These are phyloP conservation scores for Hafferia zeledoni DNA, from an alignment of 2,797 vertebrate genomes.

Conservation along the genomic window DNA sequence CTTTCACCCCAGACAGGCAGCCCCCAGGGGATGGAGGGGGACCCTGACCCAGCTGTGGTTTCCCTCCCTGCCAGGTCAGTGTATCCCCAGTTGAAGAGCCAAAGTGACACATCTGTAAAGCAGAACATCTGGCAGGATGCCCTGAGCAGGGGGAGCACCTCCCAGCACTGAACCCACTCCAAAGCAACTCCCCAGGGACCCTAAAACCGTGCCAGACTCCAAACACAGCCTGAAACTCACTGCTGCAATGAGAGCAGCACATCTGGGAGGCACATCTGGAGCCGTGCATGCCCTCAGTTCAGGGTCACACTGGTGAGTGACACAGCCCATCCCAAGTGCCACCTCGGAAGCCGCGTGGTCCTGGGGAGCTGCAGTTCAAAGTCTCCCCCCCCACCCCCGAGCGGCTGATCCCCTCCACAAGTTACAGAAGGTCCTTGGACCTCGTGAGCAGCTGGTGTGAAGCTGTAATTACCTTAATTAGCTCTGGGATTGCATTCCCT, in stretches of 20 bases:
- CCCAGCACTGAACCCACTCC: background rate
- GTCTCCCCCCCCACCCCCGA: background rate
- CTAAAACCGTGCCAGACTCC: background rate
- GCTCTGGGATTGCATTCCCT: constrained; percentile 72
- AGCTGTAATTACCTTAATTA: constrained; percentile 78
- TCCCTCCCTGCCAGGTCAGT: background rate
- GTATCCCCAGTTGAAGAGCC: background rate
- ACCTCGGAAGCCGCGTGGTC: rapidly evolving
- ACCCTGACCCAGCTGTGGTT: rapidly evolving
- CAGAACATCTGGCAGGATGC: background rate
- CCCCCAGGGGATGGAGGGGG: too few relatives aligned
- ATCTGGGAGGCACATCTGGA: background rate
- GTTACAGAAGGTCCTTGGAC: constrained; percentile 73
- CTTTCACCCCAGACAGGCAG: rapidly evolving
- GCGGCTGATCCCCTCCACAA: constrained; percentile 46
- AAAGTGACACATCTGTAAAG: background rate
- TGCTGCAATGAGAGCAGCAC: background rate
- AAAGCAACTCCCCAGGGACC: background rate
- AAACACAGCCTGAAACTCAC: background rate
- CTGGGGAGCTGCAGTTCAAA: background rate
- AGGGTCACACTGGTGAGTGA: background rate
- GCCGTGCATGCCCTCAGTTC: rapidly evolving
- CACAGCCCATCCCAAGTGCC: background rate
- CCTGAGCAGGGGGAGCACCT: background rate
- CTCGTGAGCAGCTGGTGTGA: constrained; percentile 75